Percentiles rank a stretch among this genome's conserved stretches.
These are phyloP conservation scores for Encarsia formosa DNA, from an alignment of 2,888 invertebrate species.

Conservation along the genomic window DNA sequence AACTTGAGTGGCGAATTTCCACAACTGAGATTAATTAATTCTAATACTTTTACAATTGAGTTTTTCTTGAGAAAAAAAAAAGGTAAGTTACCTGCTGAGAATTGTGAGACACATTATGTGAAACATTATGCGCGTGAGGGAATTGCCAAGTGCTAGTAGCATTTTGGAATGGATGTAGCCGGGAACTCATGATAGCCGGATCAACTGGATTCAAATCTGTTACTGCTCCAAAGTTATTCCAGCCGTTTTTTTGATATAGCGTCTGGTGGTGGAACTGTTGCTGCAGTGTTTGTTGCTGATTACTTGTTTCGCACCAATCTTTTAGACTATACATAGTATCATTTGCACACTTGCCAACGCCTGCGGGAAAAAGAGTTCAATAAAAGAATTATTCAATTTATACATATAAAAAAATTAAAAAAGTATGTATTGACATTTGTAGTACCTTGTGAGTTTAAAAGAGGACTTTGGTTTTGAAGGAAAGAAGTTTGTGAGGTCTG, in stretches of 20 bases:
- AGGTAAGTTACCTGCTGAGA: slow-evolving; percentile 44
- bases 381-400: background rate
- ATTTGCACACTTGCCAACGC: slow-evolving; percentile 43
- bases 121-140: slow-evolving; percentile 45
- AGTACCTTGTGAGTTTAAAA: slow-evolving; percentile 45
- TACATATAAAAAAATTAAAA: background rate
- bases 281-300: slow-evolving; percentile 49
- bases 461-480: slow-evolving; percentile 47
- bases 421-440: background rate
- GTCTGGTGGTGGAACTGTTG: slow-evolving; percentile 49
- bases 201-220: slow-evolving; percentile 89
- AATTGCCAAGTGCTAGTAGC: slow-evolving; percentile 49
- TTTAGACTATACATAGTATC: slow-evolving; percentile 51
- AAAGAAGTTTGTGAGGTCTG: slow-evolving; percentile 44
- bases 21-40: no score
- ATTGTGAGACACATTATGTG: slow-evolving; percentile 46
- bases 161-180: slow-evolving; percentile 52
- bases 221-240: slow-evolving; percentile 53
- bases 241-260: slow-evolving; percentile 46
- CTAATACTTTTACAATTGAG: no score
- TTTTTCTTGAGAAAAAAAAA: no score
- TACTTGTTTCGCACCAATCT: slow-evolving; percentile 53
- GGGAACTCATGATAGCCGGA: slow-evolving; percentile 83
- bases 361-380: no score
- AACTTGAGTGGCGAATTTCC: no score